Conservation (phyloP, 2,888 invertebrate genomes). For the Tribolium freemani region DNA sequence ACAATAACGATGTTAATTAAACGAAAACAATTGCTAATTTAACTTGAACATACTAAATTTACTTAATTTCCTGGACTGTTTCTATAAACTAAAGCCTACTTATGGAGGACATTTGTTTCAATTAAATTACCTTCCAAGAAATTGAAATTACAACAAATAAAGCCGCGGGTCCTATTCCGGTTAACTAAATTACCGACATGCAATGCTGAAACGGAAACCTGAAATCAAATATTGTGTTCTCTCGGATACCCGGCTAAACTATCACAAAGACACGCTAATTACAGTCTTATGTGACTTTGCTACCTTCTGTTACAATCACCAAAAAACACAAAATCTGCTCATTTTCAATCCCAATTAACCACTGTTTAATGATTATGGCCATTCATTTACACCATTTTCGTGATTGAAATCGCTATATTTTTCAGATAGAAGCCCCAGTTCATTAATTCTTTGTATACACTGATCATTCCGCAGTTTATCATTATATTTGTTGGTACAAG, state of each 20-base stretch:
- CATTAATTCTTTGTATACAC: slow-evolving; percentile 23
- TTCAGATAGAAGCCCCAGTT: slow-evolving; percentile 13
- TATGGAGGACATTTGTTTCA: slow-evolving; percentile 12
- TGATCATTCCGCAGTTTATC: background rate
- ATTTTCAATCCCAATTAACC: background rate
- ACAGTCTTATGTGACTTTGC: slow-evolving; percentile 19
- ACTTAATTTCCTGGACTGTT: slow-evolving; percentile 19
- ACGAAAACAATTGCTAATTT: slow-evolving; percentile 36
- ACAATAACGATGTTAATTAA: slow-evolving; percentile 35
- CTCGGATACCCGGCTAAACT: slow-evolving; percentile 12
- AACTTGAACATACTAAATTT: slow-evolving; percentile 25
- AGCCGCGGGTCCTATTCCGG: background rate
- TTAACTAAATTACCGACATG: slow-evolving; percentile 22
- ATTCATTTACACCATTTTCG: background rate
- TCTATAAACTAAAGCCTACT: slow-evolving; percentile 9
- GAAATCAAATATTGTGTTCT: slow-evolving; percentile 23
- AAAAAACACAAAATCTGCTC: background rate
- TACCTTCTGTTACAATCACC: background rate
- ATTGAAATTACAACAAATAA: slow-evolving; percentile 24
- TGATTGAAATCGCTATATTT: slow-evolving; percentile 27
- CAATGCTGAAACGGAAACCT: slow-evolving; percentile 21
- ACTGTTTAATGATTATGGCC: slow-evolving; percentile 24
- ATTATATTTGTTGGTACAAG: background rate
- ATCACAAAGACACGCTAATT: slow-evolving; percentile 25
- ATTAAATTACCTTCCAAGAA: slow-evolving; percentile 28